Conservation (phyloP, 2,888 invertebrate species). For the Strigamia transsilvanica region DNA sequence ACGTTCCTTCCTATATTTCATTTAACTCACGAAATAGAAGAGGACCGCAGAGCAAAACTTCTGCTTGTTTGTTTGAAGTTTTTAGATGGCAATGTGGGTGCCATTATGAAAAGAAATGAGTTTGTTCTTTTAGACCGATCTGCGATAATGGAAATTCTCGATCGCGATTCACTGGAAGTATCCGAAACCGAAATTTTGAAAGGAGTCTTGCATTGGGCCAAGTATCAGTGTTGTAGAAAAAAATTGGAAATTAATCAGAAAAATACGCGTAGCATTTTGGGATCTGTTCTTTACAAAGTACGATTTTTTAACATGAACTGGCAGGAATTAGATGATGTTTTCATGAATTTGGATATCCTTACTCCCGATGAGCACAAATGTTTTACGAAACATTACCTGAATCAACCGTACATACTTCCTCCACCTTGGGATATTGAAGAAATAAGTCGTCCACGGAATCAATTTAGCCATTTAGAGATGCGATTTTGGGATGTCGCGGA, state of each 20-base stretch:
- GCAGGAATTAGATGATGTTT: neutral
- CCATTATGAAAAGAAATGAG: neutral
- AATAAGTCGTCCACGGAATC: neutral
- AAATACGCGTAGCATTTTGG: neutral
- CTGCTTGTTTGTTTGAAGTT: neutral
- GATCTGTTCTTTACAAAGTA: neutral
- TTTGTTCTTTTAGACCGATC: neutral
- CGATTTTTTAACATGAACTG: conserved; percentile 26
- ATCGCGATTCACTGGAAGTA: neutral
- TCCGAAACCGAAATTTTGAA: neutral
- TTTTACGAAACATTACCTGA: neutral
- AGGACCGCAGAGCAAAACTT: neutral
- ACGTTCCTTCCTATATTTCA: neutral
- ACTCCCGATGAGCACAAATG: neutral
- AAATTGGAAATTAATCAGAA: neutral
- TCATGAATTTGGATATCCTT: neutral
- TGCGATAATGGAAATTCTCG: neutral
- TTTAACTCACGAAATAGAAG: conserved; percentile 15
- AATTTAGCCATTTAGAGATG: neutral
- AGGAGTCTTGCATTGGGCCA: neutral
- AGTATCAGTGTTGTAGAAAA: neutral
- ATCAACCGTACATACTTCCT: neutral
- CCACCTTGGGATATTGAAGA: neutral
- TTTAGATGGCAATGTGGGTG: neutral
- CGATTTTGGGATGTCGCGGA: neutral